Conservation (phyloP, 2,797 vertebrate genomes). For the Hephaestus fuliginosus region DNA sequence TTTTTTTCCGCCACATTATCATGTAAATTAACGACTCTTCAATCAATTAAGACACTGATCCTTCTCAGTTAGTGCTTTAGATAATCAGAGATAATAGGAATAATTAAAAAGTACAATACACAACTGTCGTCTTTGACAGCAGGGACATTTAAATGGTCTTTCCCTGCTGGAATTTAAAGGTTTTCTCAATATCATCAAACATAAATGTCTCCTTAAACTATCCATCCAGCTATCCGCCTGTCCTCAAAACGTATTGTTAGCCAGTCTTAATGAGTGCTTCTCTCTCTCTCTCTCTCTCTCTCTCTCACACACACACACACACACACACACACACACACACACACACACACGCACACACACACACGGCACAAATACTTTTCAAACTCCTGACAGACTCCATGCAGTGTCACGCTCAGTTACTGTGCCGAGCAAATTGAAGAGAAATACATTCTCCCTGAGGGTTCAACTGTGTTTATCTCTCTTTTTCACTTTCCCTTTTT, state of each 20-base stretch:
- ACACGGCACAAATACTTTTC: slow-evolving; percentile 33
- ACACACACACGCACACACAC: slow-evolving; percentile 22
- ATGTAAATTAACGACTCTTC: slow-evolving; percentile 81
- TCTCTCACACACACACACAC: slow-evolving; percentile 12
- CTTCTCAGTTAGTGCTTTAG: slow-evolving; percentile 76
- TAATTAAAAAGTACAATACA: slow-evolving; percentile 57
- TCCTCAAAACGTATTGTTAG: slow-evolving; percentile 23
- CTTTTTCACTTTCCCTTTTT: slow-evolving; percentile 34
- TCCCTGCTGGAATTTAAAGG: slow-evolving; percentile 17
- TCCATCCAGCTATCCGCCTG: slow-evolving; percentile 13
- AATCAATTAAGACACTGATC: slow-evolving; percentile 82
- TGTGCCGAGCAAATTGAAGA: slow-evolving; percentile 65
- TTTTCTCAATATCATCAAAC: slow-evolving; percentile 32
- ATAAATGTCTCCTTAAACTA: slow-evolving; percentile 15
- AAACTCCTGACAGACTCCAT: slow-evolving; percentile 61
- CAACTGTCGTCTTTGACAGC: slow-evolving; percentile 49
- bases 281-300: too few species aligned
- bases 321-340: slow-evolving; percentile 11
- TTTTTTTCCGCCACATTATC: slow-evolving; percentile 76
- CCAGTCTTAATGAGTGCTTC: slow-evolving; percentile 32
- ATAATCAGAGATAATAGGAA: slow-evolving; percentile 76
- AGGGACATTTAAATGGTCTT: slow-evolving; percentile 34
- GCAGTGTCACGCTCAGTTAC: slow-evolving; percentile 57
- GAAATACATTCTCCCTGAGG: slow-evolving; percentile 70
- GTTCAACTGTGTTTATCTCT: slow-evolving; percentile 58